Evolutionary conservation across 2,888 invertebrate species (phyloP).

Genomic region (Macroteleia sp.): DNA sequence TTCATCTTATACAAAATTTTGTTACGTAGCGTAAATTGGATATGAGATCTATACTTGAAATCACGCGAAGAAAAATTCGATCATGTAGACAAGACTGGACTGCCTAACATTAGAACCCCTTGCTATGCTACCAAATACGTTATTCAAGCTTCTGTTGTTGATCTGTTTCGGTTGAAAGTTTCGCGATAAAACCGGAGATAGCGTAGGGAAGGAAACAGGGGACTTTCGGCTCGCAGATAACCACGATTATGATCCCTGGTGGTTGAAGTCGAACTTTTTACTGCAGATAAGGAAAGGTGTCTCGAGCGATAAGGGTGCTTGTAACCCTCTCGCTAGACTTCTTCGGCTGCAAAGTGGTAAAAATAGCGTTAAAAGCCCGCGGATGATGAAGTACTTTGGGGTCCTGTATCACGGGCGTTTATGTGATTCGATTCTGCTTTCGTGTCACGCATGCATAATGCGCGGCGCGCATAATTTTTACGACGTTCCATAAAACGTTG

Average conservation of each 20-base stretch:
- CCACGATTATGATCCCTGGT: slow-evolving; percentile 82
- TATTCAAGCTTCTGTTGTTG: not conserved
- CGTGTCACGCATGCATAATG: slow-evolving; percentile 72
- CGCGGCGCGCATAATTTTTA: slow-evolving; percentile 75
- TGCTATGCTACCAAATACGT: no score
- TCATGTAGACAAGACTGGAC: no score
- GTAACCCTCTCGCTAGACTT: no score
- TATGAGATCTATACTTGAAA: no score
- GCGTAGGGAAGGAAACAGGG: slow-evolving; percentile 57
- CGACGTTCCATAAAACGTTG: slow-evolving; percentile 68
- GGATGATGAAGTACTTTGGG: slow-evolving; percentile 14
- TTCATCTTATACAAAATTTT: no score
- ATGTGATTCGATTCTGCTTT: slow-evolving; percentile 29
- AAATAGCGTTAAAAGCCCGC: slow-evolving; percentile 17
- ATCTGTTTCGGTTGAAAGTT: slow-evolving; percentile 58
- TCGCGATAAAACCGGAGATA: slow-evolving; percentile 64
- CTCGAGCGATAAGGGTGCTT: slow-evolving; percentile 18
- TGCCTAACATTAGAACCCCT: no score
- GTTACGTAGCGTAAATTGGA: no score
- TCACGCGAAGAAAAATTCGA: no score
- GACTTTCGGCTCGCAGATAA: slow-evolving; percentile 75
- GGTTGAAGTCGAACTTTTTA: slow-evolving; percentile 82
- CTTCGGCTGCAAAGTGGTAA: not conserved
- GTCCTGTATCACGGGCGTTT: slow-evolving; percentile 10
- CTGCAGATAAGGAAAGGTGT: slow-evolving; percentile 77